These are phyloP conservation scores for Desmodus rotundus DNA, from an alignment of 2,113 vertebrate species.

Conservation along the genomic window DNA sequence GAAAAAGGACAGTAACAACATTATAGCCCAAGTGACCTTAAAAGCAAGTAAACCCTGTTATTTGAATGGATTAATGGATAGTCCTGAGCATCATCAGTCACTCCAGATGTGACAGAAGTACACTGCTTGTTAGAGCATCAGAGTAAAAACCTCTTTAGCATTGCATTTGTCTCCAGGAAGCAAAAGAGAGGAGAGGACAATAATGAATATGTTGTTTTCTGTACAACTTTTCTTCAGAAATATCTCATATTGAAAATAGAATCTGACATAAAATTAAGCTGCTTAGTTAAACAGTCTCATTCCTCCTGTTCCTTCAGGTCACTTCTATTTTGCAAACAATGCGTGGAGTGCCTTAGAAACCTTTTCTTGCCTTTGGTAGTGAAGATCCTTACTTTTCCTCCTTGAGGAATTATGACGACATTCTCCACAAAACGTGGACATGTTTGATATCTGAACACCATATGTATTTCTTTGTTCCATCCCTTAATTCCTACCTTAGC, in stretches of 20 bases:
- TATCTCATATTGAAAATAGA: background rate
- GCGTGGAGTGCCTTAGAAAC: background rate
- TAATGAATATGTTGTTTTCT: background rate
- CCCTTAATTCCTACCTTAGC: background rate
- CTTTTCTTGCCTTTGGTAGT: background rate
- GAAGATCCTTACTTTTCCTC: background rate
- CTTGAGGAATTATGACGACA: background rate
- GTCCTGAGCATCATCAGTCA: conserved; percentile 4
- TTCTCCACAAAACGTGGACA: background rate
- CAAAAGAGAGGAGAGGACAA: background rate
- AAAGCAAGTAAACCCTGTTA: conserved; percentile 46
- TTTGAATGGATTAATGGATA: conserved; percentile 46
- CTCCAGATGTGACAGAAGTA: conserved; percentile 7
- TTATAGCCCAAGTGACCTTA: conserved; percentile 23
- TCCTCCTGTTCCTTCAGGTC: background rate
- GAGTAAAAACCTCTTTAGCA: conserved; percentile 6
- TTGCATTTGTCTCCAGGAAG: conserved; percentile 19
- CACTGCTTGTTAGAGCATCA: background rate
- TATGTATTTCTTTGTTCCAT: conserved; percentile 3
- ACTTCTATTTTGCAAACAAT: background rate
- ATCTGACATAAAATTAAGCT: background rate
- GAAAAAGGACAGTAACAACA: conserved; percentile 6
- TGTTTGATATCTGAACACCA: background rate
- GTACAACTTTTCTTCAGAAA: background rate
- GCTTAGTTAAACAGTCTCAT: background rate